phyloP scores from a whole-genome alignment of 2,113 vertebrate genomes.

The Hystrix brachyura region DNA sequence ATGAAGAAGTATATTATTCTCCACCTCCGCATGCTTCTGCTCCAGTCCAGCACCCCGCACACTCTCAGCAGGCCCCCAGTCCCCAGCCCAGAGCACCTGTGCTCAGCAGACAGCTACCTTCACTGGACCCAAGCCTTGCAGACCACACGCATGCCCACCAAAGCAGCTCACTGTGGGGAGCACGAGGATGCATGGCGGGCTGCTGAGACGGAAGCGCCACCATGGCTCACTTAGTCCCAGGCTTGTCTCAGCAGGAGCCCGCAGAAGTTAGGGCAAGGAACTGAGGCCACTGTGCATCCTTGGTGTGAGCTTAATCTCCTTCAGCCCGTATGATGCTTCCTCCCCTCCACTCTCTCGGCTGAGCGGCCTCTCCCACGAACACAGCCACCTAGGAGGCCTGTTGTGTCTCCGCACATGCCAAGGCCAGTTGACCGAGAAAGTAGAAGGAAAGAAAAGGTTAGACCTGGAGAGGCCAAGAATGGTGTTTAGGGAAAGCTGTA shows the following conservation, averaged over 20 bases:
- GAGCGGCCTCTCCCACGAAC: background rate
- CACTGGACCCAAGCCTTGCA: fast-evolving
- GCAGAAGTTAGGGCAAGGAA: background rate
- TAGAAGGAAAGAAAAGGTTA: background rate
- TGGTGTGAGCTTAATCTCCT: background rate
- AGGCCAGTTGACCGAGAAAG: background rate
- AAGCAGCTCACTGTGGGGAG: background rate
- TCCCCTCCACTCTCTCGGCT: background rate
- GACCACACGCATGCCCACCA: background rate
- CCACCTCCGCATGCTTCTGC: background rate
- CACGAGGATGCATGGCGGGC: background rate
- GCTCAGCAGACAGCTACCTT: background rate
- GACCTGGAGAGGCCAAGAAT: background rate
- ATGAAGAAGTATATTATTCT: constrained; percentile 47
- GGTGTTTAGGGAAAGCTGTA: background rate
- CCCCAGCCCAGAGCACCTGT: background rate
- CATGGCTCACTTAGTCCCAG: background rate
- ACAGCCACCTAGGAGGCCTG: background rate
- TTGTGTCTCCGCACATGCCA: fast-evolving
- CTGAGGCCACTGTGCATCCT: background rate
- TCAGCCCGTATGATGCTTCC: background rate
- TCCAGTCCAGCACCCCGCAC: background rate
- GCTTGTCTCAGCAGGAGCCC: background rate
- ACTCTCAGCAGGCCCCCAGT: background rate
- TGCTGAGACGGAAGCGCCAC: background rate